Evolutionary conservation across 2,113 vertebrate species (phyloP).

Genomic region (Pachyramphus minor): DNA sequence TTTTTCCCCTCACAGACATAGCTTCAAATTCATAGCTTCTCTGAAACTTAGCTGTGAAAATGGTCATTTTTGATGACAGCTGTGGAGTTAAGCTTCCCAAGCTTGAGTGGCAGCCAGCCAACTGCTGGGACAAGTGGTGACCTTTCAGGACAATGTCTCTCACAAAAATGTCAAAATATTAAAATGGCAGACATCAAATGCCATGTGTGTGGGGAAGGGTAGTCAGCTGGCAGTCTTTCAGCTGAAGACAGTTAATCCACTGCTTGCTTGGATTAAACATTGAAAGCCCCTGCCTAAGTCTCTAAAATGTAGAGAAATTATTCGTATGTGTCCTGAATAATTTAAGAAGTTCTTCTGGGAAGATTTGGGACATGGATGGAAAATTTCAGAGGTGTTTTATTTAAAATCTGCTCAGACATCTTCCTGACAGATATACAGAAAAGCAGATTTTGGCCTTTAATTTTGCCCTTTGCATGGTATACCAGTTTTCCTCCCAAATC

Average conservation of each 20-base stretch:
- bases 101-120: conserved; percentile 31
- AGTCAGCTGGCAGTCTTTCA: conserved; percentile 22
- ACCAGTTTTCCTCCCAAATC: background rate
- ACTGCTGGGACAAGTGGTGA: conserved; percentile 51
- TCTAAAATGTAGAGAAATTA: background rate
- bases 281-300: background rate
- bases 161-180: conserved; percentile 42
- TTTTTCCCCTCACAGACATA: background rate
- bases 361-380: background rate
- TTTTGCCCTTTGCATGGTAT: background rate
- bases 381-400: background rate
- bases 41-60: background rate
- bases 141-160: conserved; percentile 42
- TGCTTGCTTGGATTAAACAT: conserved; percentile 9
- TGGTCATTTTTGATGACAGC: conserved; percentile 28
- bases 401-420: background rate
- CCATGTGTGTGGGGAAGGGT: background rate
- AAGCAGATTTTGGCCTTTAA: background rate
- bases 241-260: background rate
- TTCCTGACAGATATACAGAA: background rate
- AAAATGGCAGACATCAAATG: conserved; percentile 40
- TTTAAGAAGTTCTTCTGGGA: background rate
- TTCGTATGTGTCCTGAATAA: background rate
- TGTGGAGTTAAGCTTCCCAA: background rate
- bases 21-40: background rate